Evolutionary conservation across 2,888 invertebrate genomes (phyloP).

Genomic region (Eupithecia subfuscata): DNA sequence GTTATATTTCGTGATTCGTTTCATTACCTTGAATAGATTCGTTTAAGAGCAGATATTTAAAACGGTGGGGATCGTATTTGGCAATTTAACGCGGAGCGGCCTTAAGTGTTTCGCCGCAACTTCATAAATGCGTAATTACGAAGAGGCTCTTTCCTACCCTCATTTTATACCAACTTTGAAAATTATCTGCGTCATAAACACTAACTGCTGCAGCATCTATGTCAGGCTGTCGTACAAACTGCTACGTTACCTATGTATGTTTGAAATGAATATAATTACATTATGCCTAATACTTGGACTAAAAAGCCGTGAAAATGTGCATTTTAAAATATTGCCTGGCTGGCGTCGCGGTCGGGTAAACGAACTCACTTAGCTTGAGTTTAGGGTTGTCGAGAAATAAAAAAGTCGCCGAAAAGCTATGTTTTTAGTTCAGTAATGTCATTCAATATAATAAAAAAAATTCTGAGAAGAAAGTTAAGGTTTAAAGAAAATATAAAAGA

Average conservation of each 20-base stretch:
- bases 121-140: slow-evolving; percentile 14
- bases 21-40: too few relatives aligned
- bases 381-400: slow-evolving; percentile 18
- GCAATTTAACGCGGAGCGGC: too few relatives aligned
- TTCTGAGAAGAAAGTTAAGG: too few relatives aligned
- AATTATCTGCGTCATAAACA: neutral
- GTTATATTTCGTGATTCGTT: too few relatives aligned
- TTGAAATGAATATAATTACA: slow-evolving; percentile 28
- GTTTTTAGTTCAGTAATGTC: neutral
- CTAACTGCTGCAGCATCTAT: slow-evolving; percentile 4
- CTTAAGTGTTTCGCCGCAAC: neutral
- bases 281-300: slow-evolving; percentile 41
- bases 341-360: neutral
- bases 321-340: slow-evolving; percentile 35
- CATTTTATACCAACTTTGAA: neutral
- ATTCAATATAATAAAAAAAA: too few relatives aligned
- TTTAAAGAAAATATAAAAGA: neutral
- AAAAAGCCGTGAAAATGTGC: slow-evolving; percentile 40
- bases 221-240: neutral
- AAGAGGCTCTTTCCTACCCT: slow-evolving; percentile 10
- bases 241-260: neutral
- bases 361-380: slow-evolving; percentile 12
- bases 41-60: too few relatives aligned
- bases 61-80: too few relatives aligned
- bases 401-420: neutral